Conservation (phyloP, 2,888 invertebrate genomes). For the Melanchra persicariae region DNA sequence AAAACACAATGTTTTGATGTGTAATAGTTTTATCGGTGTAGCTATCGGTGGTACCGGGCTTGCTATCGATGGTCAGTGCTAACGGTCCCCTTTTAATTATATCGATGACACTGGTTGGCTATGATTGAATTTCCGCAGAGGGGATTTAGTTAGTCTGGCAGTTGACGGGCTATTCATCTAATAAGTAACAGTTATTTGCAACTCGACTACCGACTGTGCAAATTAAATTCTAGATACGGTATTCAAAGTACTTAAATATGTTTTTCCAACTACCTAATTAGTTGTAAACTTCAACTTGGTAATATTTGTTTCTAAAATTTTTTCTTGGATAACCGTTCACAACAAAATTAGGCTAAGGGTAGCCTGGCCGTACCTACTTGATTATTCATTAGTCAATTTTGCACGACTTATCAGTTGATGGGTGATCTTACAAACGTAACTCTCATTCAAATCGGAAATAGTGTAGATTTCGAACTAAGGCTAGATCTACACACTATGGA, state of each 20-base stretch:
- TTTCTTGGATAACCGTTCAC: no score
- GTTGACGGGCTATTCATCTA: constrained; percentile 35
- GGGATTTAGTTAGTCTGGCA: constrained; percentile 54
- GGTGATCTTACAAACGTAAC: not conserved
- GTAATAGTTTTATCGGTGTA: constrained; percentile 39
- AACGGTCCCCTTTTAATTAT: constrained; percentile 60
- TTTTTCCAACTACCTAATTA: not conserved
- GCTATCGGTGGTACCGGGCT: constrained; percentile 18
- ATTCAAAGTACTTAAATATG: not conserved
- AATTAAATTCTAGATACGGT: constrained; percentile 2
- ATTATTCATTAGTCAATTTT: not conserved
- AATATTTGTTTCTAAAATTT: not conserved
- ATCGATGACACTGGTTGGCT: constrained; percentile 60
- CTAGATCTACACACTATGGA: no score
- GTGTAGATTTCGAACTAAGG: not conserved
- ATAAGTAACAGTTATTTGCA: constrained; percentile 45
- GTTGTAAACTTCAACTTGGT: not conserved
- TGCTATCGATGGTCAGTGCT: constrained; percentile 45
- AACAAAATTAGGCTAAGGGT: not conserved
- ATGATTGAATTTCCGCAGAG: constrained; percentile 72
- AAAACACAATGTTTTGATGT: constrained; percentile 36
- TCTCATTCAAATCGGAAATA: not conserved
- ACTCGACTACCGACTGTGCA: not conserved
- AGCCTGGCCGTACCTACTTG: no score
- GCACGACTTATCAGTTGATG: not conserved